Evolutionary conservation across 2,113 vertebrate genomes (phyloP), one percentile per base, ranked within the genome.

Genomic region (Odocoileus virginianus): DNA sequence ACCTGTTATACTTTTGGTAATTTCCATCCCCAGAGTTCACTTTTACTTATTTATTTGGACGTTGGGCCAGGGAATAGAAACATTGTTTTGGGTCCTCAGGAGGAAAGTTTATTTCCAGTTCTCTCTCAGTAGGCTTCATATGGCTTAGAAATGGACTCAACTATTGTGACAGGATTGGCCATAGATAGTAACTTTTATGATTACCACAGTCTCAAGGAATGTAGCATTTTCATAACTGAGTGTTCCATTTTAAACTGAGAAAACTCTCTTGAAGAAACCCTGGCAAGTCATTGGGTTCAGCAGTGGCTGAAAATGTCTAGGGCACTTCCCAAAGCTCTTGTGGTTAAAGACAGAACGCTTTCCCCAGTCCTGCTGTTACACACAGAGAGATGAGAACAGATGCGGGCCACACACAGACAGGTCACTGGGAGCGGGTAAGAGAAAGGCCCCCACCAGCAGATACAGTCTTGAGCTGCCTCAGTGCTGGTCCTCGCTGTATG

Each of bases 141-240:
- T 45, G 71, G n/a, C 52, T 50, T 89, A 28, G 87, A 43, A 45
- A 89, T 87, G 71, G 28, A 95, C 78, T 25, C 23, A 47, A 40
- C 11, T 50, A 12, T 0, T 78, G 2, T 97, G 55, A 40, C 50
- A 83, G 8, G 61, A 87, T 78, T 83, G 81, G 36, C 52, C 60
- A 71, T 88, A 84, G 50, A 71, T 4, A 12, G 3, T 57, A 40
- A 60, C 43, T 84, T 87, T 89, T 74, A 86, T 95, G 40, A 83
- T 91, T 93, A 91, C 64, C 45, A 95, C 19, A 67, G 95, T 95
- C n/a, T 95, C 25, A 82, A 86, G 47, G 27, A 96, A 67, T 74
- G 8, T 67, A 79, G 43, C 54, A 84, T 85, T 84, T 96, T 86
- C 23, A 36, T 93, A 67, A 88, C 40, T 92, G 21, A 76, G 40